Evolutionary conservation across 2,888 invertebrate species (phyloP).

Genomic region (Micropterix aruncella): DNA sequence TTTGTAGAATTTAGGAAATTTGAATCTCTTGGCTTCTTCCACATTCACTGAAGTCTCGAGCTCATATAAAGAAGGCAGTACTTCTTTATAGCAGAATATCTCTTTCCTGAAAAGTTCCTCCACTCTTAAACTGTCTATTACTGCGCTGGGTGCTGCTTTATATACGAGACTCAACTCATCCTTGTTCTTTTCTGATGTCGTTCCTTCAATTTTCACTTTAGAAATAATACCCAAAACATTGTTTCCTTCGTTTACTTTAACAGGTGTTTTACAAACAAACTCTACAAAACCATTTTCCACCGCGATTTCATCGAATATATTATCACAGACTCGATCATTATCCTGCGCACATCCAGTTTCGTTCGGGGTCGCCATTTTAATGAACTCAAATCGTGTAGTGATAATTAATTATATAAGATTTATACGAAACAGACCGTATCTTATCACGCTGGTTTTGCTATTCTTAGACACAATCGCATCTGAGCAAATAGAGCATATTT

Average conservation of each 20-base stretch:
- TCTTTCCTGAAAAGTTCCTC: neutral
- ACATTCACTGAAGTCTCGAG: neutral
- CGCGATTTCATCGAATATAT: neutral
- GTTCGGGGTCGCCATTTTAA: too few species aligned
- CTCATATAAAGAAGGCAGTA: neutral
- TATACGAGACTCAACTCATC: neutral
- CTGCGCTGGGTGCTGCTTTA: neutral
- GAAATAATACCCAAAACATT: neutral
- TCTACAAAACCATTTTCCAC: neutral
- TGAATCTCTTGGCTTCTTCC: neutral
- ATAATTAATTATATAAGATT: too few species aligned
- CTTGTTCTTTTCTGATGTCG: neutral
- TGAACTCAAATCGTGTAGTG: too few species aligned
- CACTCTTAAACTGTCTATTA: too few species aligned
- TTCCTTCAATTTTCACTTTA: neutral
- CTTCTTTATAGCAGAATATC: neutral
- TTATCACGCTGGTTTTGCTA: too few species aligned
- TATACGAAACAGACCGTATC: too few species aligned
- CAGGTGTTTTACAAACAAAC: neutral
- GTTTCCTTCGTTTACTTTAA: neutral
- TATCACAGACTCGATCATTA: too few species aligned
- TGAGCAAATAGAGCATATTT: too few species aligned
- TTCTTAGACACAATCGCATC: too few species aligned
- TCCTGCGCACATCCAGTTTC: too few species aligned
- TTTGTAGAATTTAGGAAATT: neutral